A percentile compares a stretch with the other conserved stretches of the same genome.
phyloP scores from a whole-genome alignment of 2,888 invertebrate genomes.

The Gortyna flavago region DNA sequence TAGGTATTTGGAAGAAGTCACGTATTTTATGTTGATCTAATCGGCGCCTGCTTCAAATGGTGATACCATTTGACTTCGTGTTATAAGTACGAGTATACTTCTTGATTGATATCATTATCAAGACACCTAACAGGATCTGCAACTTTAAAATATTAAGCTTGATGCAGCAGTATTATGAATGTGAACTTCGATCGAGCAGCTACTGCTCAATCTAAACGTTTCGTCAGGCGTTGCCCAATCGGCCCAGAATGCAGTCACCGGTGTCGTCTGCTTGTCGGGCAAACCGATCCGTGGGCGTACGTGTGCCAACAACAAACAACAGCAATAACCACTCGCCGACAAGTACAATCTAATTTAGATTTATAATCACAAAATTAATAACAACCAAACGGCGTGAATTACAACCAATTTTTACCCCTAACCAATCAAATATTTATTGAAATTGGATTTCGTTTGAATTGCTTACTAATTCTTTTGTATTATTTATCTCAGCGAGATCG shows the following conservation, averaged over 20 bases:
- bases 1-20: slow-evolving; percentile 29
- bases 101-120: slow-evolving; percentile 14
- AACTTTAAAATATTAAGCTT: background rate
- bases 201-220: slow-evolving; percentile 66
- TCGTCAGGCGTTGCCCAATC: slow-evolving; percentile 79
- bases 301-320: slow-evolving; percentile 72
- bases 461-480: slow-evolving; percentile 44
- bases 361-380: slow-evolving; percentile 24
- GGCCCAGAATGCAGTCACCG: slow-evolving; percentile 81
- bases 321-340: slow-evolving; percentile 16
- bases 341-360: slow-evolving; percentile 21
- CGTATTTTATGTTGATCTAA: slow-evolving; percentile 22
- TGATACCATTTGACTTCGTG: slow-evolving; percentile 32
- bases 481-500: slow-evolving; percentile 46
- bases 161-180: slow-evolving; percentile 30
- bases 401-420: slow-evolving; percentile 25
- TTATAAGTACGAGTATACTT: slow-evolving; percentile 24
- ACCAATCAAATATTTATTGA: slow-evolving; percentile 59
- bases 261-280: slow-evolving; percentile 72
- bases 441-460: slow-evolving; percentile 31
- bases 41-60: slow-evolving; percentile 20
- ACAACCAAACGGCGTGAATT: slow-evolving; percentile 27
- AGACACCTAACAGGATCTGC: background rate
- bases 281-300: slow-evolving; percentile 65
- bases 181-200: slow-evolving; percentile 62